Conservation (phyloP, 2,113 vertebrate genomes). For the Tor tambroides region DNA sequence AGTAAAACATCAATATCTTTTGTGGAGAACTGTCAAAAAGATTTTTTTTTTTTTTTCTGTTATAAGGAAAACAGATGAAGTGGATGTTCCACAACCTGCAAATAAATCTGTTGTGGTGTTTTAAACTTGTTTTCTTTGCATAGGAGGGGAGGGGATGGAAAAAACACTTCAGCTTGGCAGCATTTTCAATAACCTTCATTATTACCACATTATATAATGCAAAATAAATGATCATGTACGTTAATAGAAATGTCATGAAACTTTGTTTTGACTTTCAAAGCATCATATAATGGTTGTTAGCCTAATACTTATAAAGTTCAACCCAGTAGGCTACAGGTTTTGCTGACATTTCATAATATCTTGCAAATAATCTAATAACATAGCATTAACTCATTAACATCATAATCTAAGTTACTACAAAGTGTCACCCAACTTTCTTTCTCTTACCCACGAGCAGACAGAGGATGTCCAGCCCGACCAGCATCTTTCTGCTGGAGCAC, state of each 20-base stretch:
- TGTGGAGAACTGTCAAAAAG: neutral
- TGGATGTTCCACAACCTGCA: neutral
- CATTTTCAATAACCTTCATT: neutral
- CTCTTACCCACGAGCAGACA: constrained; percentile 78
- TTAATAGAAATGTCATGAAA: neutral
- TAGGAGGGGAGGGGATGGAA: neutral
- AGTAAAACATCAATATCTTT: neutral
- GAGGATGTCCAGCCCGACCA: constrained; percentile 78
- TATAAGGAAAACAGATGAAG: constrained; percentile 22
- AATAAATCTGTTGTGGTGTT: neutral
- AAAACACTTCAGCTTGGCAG: neutral
- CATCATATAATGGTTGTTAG: neutral
- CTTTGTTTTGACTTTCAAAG: neutral
- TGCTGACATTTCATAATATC: neutral
- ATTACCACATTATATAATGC: neutral
- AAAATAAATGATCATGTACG: neutral
- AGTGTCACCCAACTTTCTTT: neutral
- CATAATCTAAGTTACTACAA: neutral
- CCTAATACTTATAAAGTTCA: neutral
- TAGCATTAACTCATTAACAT: neutral
- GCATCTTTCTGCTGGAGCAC: constrained; percentile 75
- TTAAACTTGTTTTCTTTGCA: neutral
- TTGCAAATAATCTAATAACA: neutral
- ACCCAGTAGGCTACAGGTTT: neutral
- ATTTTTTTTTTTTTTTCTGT: neutral